Percentiles rank a stretch among this genome's conserved stretches.
These are phyloP conservation scores for Tetrax tetrax DNA, from an alignment of 2,113 vertebrate species.

Conservation along the genomic window DNA sequence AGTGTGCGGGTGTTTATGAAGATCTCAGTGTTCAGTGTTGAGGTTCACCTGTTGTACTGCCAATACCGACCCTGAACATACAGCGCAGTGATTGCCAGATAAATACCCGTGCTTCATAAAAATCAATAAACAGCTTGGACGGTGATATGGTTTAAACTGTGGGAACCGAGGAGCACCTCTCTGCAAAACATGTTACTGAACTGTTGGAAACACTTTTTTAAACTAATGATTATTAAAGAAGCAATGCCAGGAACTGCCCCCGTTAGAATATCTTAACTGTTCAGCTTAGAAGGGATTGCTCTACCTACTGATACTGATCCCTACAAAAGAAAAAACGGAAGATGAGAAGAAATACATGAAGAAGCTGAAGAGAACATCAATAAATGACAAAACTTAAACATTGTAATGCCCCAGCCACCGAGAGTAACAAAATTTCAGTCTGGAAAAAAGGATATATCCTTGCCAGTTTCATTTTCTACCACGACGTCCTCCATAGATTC, in stretches of 20 bases:
- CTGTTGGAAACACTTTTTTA: not conserved
- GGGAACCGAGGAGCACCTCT: not conserved
- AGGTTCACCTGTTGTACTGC: not conserved
- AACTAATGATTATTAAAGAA: not conserved
- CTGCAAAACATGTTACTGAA: not conserved
- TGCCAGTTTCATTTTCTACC: constrained; percentile 90
- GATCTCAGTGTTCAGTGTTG: rapidly evolving
- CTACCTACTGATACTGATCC: not conserved
- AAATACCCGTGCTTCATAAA: not conserved
- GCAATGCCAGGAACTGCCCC: not conserved
- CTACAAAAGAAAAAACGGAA: not conserved
- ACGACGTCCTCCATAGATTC: constrained; percentile 95
- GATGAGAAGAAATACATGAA: not conserved
- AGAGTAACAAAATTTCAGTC: not conserved
- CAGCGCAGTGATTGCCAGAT: not conserved
- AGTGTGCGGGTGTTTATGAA: not conserved
- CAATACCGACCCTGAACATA: not conserved
- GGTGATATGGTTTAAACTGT: not conserved
- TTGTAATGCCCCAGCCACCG: too few relatives aligned
- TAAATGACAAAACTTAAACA: rapidly evolving
- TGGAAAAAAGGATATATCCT: constrained; percentile 93
- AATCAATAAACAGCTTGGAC: not conserved
- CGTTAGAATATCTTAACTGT: not conserved
- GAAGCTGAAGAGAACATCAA: not conserved
- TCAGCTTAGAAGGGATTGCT: not conserved